Evolutionary conservation across 2,888 invertebrate genomes (phyloP).

Genomic region (Noctua comes): DNA sequence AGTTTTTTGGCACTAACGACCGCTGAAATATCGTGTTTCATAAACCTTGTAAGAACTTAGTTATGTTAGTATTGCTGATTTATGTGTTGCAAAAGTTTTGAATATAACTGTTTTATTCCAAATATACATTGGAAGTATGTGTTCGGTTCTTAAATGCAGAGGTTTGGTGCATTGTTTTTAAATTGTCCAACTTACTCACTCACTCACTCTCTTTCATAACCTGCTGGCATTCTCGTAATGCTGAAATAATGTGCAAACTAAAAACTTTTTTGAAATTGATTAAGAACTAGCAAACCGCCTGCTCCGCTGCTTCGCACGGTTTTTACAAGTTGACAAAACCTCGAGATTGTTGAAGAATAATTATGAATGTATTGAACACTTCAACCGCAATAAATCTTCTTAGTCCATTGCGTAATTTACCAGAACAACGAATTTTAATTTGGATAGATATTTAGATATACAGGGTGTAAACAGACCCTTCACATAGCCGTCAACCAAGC

Average conservation of each 20-base stretch:
- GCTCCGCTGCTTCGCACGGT: neutral
- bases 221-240: neutral
- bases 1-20: constrained; percentile 30
- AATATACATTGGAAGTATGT: neutral
- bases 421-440: neutral
- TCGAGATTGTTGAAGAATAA: neutral
- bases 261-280: neutral
- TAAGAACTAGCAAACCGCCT: neutral
- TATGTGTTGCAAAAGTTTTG: neutral
- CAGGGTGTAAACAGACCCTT: too few species aligned
- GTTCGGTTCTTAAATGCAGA: neutral
- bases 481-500: too few species aligned
- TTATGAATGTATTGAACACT: too few species aligned
- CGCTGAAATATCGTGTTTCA: neutral
- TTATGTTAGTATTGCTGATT: neutral
- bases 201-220: neutral
- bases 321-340: neutral
- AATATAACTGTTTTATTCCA: too few species aligned
- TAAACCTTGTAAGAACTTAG: neutral
- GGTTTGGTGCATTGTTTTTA: neutral
- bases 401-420: too few species aligned
- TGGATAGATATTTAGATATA: neutral
- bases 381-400: too few species aligned
- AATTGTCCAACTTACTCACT: too few species aligned
- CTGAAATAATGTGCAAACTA: neutral